phyloP scores from a whole-genome alignment of 1,140 invertebrate species.

The Phymorhynchus buccinoides region DNA sequence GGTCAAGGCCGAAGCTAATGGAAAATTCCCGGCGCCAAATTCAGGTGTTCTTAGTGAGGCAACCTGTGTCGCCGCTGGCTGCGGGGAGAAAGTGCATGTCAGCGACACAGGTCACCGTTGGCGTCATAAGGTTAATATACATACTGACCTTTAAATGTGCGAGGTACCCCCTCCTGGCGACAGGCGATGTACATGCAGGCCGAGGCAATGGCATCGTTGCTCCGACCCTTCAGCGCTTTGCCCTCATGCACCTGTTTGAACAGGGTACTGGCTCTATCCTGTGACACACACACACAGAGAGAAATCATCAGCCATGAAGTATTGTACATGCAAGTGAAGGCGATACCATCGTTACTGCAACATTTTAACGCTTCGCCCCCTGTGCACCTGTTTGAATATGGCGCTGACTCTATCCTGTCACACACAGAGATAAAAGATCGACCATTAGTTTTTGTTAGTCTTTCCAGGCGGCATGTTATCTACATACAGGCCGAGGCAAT shows the following conservation, averaged over 20 bases:
- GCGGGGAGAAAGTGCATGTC: too few relatives aligned
- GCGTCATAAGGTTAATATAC: too few relatives aligned
- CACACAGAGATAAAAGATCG: neutral
- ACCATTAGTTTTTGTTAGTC: neutral
- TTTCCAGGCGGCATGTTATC: too few relatives aligned
- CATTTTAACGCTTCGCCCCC: constrained; percentile 96
- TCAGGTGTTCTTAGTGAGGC: too few relatives aligned
- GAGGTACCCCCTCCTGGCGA: constrained; percentile 96
- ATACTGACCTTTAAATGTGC: constrained; percentile 93
- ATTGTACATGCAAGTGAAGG: too few relatives aligned
- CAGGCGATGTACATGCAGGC: constrained; percentile 99
- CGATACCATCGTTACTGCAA: too few relatives aligned
- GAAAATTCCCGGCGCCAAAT: too few relatives aligned
- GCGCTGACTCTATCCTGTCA: constrained; percentile 90
- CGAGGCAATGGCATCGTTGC: constrained; percentile 98
- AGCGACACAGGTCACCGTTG: too few relatives aligned
- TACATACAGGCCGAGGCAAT: too few relatives aligned
- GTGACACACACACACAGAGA: constrained; percentile 32
- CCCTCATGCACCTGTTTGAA: constrained; percentile 98
- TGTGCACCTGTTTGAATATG: constrained; percentile 95
- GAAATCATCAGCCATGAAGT: too few relatives aligned
- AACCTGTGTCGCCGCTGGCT: too few relatives aligned
- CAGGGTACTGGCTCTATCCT: constrained; percentile 93
- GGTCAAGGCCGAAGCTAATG: too few relatives aligned
- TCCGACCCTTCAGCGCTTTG: constrained; percentile 93